Percentiles rank a stretch among this genome's conserved stretches.
Conservation (phyloP, 1,140 invertebrate genomes). For the Rhagoletis zephyria region DNA sequence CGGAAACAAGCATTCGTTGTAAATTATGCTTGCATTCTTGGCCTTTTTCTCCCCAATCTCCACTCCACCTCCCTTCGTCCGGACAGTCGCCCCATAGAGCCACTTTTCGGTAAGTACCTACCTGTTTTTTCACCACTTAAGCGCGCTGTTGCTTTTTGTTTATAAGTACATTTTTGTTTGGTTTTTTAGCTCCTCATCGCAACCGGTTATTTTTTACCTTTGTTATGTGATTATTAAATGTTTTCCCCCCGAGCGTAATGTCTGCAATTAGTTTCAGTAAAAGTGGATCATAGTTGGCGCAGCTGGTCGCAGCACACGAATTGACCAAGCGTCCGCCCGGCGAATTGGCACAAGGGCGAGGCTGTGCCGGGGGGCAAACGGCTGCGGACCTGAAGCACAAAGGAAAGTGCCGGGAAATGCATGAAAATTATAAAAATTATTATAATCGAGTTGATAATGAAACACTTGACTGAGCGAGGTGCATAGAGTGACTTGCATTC, state of each 20-base stretch:
- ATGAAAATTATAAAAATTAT: conserved; percentile 1
- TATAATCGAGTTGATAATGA: conserved; percentile 1
- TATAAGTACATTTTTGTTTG: neutral
- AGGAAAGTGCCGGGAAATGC: conserved; percentile 31
- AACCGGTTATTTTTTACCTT: neutral
- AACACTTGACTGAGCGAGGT: conserved; percentile 1
- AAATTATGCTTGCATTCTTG: conserved; percentile 36
- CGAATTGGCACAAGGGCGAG: neutral
- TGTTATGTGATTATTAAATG: neutral
- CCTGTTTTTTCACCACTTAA: neutral
- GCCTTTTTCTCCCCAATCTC: neutral
- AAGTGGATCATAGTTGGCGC: conserved; percentile 30
- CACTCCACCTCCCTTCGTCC: neutral
- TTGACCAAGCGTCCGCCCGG: neutral
- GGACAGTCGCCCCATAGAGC: neutral
- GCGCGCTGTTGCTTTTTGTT: neutral
- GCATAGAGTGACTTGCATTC: neutral
- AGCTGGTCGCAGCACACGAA: neutral
- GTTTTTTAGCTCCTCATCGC: neutral
- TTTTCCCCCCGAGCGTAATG: conserved; percentile 8
- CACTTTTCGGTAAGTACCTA: neutral
- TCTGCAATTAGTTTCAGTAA: conserved; percentile 46
- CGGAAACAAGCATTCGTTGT: conserved; percentile 22
- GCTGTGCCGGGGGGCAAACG: neutral
- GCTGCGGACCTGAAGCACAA: neutral